Conservation (phyloP, 2,113 vertebrate genomes). For the Oriolus oriolus region DNA sequence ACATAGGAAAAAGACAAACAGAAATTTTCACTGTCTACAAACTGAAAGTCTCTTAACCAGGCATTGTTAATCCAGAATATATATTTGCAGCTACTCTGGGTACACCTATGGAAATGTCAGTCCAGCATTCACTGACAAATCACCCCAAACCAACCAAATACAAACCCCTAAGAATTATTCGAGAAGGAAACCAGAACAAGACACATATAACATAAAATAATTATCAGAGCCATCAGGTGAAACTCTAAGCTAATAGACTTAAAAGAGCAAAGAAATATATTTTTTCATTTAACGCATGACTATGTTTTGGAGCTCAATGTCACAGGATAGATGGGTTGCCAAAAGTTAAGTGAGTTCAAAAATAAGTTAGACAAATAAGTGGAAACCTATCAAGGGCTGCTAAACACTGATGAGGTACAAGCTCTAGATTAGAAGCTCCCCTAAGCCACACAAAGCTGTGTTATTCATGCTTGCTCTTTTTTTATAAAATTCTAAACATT, state of each 20-base stretch:
- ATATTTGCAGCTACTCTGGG: background rate
- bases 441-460: background rate
- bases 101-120: background rate
- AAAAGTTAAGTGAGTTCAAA: background rate
- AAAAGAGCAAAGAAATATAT: background rate
- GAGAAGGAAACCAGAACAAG: background rate
- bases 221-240: background rate
- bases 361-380: background rate
- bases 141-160: background rate
- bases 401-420: background rate
- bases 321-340: background rate
- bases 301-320: background rate
- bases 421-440: background rate
- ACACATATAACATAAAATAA: background rate
- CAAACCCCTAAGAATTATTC: rapidly evolving
- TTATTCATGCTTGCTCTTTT: background rate
- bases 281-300: rapidly evolving
- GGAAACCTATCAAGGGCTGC: background rate
- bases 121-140: background rate
- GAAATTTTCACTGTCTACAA: background rate
- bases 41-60: background rate
- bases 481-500: background rate
- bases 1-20: background rate
- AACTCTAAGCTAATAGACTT: background rate
- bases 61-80: background rate